These are phyloP conservation scores for Hiodon tergisus DNA, from an alignment of 2,113 vertebrate genomes.

Conservation along the genomic window DNA sequence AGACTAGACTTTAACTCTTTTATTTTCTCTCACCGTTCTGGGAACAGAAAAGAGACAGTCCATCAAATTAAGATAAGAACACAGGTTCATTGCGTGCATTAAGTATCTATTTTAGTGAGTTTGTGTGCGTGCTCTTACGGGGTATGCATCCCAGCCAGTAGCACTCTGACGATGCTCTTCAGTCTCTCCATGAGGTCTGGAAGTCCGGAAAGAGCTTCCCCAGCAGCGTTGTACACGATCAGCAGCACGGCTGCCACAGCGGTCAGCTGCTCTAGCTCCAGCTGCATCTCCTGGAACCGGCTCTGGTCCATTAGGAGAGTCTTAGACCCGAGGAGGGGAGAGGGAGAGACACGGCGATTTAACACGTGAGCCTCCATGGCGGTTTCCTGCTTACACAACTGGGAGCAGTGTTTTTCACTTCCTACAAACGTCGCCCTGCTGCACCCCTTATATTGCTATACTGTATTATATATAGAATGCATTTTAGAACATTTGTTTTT, in stretches of 20 bases:
- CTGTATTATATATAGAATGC: too few species aligned
- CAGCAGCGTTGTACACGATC: slow-evolving; percentile 74
- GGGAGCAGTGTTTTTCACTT: not conserved
- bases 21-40: not conserved
- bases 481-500: too few species aligned
- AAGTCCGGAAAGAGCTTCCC: slow-evolving; percentile 66
- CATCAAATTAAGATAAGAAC: too few species aligned
- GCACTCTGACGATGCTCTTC: slow-evolving; percentile 70
- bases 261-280: slow-evolving; percentile 68
- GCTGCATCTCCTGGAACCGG: slow-evolving; percentile 85
- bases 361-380: not conserved
- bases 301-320: slow-evolving; percentile 86
- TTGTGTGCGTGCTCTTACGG: slow-evolving; percentile 67
- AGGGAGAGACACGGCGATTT: not conserved
- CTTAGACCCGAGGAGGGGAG: slow-evolving; percentile 46
- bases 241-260: slow-evolving; percentile 76
- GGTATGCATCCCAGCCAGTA: slow-evolving; percentile 73
- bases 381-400: slow-evolving; percentile 19
- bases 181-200: slow-evolving; percentile 74
- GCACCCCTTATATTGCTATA: too few species aligned
- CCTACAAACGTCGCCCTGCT: too few species aligned
- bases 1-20: not conserved
- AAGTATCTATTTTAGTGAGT: not conserved
- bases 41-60: not conserved
- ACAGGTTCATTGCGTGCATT: too few species aligned